Conservation (phyloP, 2,113 vertebrate genomes). For the Esox niger region DNA sequence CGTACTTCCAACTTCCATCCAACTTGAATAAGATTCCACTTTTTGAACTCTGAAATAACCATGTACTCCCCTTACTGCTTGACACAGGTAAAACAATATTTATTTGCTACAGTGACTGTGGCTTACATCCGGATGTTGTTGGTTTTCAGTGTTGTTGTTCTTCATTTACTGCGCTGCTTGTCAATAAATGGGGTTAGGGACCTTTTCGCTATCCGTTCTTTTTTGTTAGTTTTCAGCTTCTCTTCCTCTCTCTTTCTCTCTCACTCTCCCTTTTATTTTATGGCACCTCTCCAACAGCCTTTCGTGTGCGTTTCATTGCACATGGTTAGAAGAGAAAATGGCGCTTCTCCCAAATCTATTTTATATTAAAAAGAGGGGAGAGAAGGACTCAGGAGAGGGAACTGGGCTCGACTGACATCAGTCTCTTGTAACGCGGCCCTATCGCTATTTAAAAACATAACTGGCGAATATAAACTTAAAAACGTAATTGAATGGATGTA, state of each 20-base stretch:
- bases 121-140: neutral
- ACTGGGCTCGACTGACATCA: neutral
- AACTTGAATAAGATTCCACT: slow-evolving; percentile 67
- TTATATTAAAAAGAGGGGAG: slow-evolving; percentile 66
- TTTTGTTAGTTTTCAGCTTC: slow-evolving; percentile 40
- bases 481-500: no score
- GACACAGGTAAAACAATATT: slow-evolving; percentile 73
- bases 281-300: slow-evolving; percentile 61
- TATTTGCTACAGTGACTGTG: neutral
- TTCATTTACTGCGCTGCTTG: slow-evolving; percentile 29
- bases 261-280: slow-evolving; percentile 12
- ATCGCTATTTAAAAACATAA: slow-evolving; percentile 3
- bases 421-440: neutral
- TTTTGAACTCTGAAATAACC: slow-evolving; percentile 64
- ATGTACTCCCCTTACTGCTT: slow-evolving; percentile 83
- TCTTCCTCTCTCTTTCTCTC: slow-evolving; percentile 5
- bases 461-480: neutral
- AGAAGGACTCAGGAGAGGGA: slow-evolving; percentile 35
- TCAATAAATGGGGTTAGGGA: slow-evolving; percentile 55
- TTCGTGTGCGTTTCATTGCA: slow-evolving; percentile 69
- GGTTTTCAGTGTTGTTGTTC: slow-evolving; percentile 26
- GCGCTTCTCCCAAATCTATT: slow-evolving; percentile 77
- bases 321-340: slow-evolving; percentile 79
- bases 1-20: slow-evolving; percentile 78
- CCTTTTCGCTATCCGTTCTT: slow-evolving; percentile 44